Percentiles rank a stretch among this genome's conserved stretches.
Evolutionary conservation across 2,113 vertebrate species (phyloP).

Genomic region (Burhinus bistriatus): DNA sequence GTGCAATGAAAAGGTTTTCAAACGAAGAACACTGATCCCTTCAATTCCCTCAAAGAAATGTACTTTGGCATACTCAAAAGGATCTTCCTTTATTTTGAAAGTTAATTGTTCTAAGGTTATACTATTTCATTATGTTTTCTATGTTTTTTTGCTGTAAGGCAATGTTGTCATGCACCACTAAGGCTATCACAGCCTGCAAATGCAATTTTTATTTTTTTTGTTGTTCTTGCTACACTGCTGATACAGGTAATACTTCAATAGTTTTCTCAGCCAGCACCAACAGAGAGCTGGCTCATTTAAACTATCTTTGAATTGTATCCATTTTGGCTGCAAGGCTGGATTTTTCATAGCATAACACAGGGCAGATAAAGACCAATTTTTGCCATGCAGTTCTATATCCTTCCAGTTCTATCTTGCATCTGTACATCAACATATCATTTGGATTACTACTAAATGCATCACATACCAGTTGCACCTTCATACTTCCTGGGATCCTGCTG

Average conservation of each 20-base stretch:
- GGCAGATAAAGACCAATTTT: neutral
- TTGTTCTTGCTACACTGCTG: neutral
- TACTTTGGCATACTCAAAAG: neutral
- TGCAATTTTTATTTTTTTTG: neutral
- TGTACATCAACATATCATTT: neutral
- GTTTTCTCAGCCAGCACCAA: conserved; percentile 22
- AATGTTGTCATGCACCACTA: neutral
- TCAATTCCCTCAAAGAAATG: neutral
- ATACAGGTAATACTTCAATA: conserved; percentile 2
- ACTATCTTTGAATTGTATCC: conserved; percentile 1
- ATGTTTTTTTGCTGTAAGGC: neutral
- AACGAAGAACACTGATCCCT: neutral
- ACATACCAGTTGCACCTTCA: neutral
- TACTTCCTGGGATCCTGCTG: neutral
- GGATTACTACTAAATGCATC: neutral
- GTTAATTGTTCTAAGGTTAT: neutral
- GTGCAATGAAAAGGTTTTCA: neutral
- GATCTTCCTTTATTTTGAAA: neutral
- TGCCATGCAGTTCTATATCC: neutral
- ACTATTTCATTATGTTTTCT: neutral
- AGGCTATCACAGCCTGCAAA: conserved; percentile 19
- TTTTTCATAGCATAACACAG: neutral
- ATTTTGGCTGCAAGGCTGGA: conserved; percentile 8
- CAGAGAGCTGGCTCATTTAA: conserved; percentile 24
- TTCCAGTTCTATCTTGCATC: neutral